Base-by-base conservation (phyloP, 2,797 vertebrate species). In the Gymnoscopelus microlampas region DNA sequence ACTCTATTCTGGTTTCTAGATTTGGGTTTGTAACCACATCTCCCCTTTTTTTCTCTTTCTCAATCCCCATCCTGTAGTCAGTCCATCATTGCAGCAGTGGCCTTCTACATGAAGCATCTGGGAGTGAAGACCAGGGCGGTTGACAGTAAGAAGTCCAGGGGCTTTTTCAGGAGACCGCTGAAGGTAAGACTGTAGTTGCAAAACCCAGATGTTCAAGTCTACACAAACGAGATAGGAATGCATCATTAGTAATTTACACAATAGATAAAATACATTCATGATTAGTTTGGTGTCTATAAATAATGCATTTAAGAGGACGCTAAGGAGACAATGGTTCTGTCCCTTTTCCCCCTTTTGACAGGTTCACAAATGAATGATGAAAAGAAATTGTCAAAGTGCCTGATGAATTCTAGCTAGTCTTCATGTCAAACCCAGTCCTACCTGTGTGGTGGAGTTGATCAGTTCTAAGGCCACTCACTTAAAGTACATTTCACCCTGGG, bases 41-140 rank as follows among this genome's bases (percentile, higher is more conserved):
- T 77, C 11, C 59, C 3, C 39, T 12, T n/a, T 5, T 57, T 2
- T 51, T 44, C 10, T 51, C 60, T 49, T 48, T 75, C 32, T 78
- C 7, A 48, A 26, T 10, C 54, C 53, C 49, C 39, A 2, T 5
- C 32, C 58, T 11, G 13, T 50, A 98, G 96, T 79, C 92, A 95
- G 2, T 91, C 95, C 13, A 95, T 97, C 70, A 95, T 96, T 78
- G 66, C 73, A 0, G 94, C 95, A 1, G 94, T 97, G 66, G 90
- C 83, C 66, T 87, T 89, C 39, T 97, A 95, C 81, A 97, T 97
- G 96, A 97, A 97, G 82, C 93, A 96, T 67, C 92, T 98, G 0
- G 96, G 96, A 15, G 96, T 98, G 32, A 96, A 96, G 89, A 94
- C 91, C 81, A 95, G 94, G 81, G 81, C 90, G 0, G 90, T 91